Conservation (phyloP, 2,113 vertebrate species). For the Prinia subflava region DNA sequence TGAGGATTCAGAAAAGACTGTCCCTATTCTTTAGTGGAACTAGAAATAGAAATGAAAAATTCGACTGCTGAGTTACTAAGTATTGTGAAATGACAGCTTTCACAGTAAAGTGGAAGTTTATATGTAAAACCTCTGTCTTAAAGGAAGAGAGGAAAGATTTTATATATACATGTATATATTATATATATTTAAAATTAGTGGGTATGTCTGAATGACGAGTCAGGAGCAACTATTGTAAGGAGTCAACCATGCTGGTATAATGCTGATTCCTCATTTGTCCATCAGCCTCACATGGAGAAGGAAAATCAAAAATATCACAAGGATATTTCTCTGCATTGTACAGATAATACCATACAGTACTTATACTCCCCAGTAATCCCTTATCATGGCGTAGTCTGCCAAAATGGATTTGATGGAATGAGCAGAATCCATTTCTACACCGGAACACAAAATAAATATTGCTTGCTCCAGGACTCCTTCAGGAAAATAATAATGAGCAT, state of each 20-base stretch:
- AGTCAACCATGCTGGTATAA: not conserved
- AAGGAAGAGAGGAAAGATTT: not conserved
- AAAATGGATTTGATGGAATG: not conserved
- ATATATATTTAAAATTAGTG: not conserved
- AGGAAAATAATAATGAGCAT: constrained; percentile 5
- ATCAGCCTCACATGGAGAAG: not conserved
- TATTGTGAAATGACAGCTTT: not conserved
- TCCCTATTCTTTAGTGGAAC: constrained; percentile 28
- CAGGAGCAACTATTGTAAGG: not conserved
- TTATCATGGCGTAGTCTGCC: not conserved
- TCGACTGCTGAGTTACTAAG: not conserved
- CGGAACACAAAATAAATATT: not conserved
- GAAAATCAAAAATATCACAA: not conserved
- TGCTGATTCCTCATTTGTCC: not conserved
- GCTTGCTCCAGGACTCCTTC: not conserved
- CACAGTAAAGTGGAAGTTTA: not conserved
- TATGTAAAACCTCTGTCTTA: not conserved
- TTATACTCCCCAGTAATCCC: not conserved
- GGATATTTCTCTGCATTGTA: not conserved
- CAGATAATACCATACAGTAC: not conserved
- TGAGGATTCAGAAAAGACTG: constrained; percentile 41
- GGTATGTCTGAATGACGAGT: not conserved
- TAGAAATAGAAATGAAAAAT: constrained; percentile 42
- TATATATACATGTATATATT: not conserved
- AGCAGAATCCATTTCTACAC: not conserved